These are phyloP conservation scores for Pachyseris speciosa DNA, from an alignment of 64 coral and sea anemone genomes.

Conservation along the genomic window DNA sequence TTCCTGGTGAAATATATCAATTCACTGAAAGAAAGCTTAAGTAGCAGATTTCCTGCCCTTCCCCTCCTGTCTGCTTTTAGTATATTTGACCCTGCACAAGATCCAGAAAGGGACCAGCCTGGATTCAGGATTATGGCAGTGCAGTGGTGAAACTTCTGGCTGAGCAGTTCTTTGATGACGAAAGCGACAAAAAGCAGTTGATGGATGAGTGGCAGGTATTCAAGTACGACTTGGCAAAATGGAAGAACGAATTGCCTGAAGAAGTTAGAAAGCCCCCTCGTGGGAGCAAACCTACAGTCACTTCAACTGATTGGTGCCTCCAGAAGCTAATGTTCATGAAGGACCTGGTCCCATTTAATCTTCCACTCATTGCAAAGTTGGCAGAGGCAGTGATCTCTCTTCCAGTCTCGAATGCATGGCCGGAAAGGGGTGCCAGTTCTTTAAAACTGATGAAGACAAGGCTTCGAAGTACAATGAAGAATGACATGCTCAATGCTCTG, in stretches of 20 bases:
- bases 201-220: slow-evolving; percentile 24
- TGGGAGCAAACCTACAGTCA: background rate
- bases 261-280: slow-evolving; percentile 38
- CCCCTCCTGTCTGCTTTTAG: slow-evolving; percentile 24
- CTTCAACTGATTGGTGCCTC: slow-evolving; percentile 43
- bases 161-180: slow-evolving; percentile 4
- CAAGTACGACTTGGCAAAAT: slow-evolving; percentile 27
- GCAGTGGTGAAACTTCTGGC: background rate
- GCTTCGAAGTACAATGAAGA: slow-evolving; percentile 43
- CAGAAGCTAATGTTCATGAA: slow-evolving; percentile 20
- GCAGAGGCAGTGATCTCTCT: slow-evolving; percentile 8
- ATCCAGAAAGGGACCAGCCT: slow-evolving; percentile 32
- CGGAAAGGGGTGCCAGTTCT: slow-evolving; percentile 36
- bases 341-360: background rate
- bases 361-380: background rate
- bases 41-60: slow-evolving; percentile 40
- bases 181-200: slow-evolving; percentile 16
- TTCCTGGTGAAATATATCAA: too few species aligned
- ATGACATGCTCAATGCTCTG: slow-evolving; percentile 36
- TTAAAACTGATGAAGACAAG: slow-evolving; percentile 37
- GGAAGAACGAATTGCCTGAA: slow-evolving; percentile 30
- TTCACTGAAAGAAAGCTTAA: too few species aligned
- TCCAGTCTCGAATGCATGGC: slow-evolving; percentile 30
- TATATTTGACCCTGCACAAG: slow-evolving; percentile 24
- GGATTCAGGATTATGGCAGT: slow-evolving; percentile 51